Evolutionary conservation across 2,888 invertebrate species (phyloP).

Genomic region (Spisula subtruncata): DNA sequence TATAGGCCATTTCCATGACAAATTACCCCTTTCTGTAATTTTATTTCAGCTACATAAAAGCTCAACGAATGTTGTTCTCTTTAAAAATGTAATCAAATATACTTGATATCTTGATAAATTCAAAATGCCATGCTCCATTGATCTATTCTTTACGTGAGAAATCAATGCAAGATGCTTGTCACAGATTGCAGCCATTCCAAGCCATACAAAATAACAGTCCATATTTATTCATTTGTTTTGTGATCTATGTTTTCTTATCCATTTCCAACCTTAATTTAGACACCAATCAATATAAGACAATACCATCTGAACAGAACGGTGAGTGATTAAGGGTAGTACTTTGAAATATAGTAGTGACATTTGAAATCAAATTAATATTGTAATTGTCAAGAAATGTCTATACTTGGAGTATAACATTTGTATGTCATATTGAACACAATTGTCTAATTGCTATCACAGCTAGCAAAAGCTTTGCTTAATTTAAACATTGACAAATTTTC

Average conservation of each 20-base stretch:
- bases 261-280: background rate
- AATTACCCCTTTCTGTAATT: background rate
- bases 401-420: background rate
- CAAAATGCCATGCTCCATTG: constrained; percentile 6
- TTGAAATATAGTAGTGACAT: background rate
- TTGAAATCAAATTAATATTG: background rate
- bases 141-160: background rate
- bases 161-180: constrained; percentile 12
- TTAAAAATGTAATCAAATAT: background rate
- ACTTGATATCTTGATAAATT: background rate
- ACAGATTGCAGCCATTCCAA: background rate
- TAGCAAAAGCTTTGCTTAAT: too few species aligned
- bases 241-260: background rate
- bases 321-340: background rate
- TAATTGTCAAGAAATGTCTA: background rate
- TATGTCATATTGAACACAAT: too few species aligned
- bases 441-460: background rate
- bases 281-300: background rate
- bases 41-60: background rate
- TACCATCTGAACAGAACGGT: background rate
- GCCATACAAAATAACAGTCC: background rate
- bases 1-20: background rate
- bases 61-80: background rate
- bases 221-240: constrained; percentile 1
- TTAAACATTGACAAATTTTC: too few species aligned